Percentiles rank a stretch among this genome's conserved stretches.
These are phyloP conservation scores for Sebastes trivittatus DNA, from an alignment of 2,797 vertebrate genomes.

Conservation along the genomic window DNA sequence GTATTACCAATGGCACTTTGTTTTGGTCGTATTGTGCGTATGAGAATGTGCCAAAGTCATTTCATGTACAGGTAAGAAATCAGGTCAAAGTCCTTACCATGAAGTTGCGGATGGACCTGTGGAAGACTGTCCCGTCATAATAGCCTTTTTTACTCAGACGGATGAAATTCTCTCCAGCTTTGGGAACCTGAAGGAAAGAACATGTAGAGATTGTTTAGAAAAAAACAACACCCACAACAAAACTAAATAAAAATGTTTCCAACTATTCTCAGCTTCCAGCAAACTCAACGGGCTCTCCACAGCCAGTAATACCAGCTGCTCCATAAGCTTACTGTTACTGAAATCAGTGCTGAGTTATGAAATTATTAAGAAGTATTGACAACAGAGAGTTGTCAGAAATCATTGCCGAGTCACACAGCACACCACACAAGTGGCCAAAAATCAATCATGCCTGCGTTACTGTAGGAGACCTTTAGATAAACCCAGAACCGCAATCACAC, in stretches of 20 bases:
- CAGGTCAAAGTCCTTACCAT: slow-evolving; percentile 84
- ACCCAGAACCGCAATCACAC: neutral
- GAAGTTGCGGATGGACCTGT: slow-evolving; percentile 96
- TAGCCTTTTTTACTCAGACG: slow-evolving; percentile 93
- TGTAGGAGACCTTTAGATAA: neutral
- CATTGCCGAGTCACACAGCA: neutral
- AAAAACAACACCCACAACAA: neutral
- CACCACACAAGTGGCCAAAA: neutral
- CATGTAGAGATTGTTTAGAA: neutral
- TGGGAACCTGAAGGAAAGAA: slow-evolving; percentile 84
- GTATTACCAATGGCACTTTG: neutral
- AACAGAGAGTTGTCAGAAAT: neutral
- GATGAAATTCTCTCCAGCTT: slow-evolving; percentile 95
- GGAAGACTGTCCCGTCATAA: slow-evolving; percentile 92
- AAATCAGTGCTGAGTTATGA: neutral
- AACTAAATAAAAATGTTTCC: neutral
- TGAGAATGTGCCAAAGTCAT: neutral
- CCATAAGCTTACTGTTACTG: neutral
- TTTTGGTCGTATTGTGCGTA: neutral
- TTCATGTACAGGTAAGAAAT: neutral
- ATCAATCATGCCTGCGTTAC: neutral
- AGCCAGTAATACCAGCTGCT: neutral
- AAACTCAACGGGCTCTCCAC: neutral
- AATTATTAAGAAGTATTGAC: neutral
- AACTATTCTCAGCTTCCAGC: neutral